Evolutionary conservation across 2,797 vertebrate genomes (phyloP).

Genomic region (Hephaestus fuliginosus): DNA sequence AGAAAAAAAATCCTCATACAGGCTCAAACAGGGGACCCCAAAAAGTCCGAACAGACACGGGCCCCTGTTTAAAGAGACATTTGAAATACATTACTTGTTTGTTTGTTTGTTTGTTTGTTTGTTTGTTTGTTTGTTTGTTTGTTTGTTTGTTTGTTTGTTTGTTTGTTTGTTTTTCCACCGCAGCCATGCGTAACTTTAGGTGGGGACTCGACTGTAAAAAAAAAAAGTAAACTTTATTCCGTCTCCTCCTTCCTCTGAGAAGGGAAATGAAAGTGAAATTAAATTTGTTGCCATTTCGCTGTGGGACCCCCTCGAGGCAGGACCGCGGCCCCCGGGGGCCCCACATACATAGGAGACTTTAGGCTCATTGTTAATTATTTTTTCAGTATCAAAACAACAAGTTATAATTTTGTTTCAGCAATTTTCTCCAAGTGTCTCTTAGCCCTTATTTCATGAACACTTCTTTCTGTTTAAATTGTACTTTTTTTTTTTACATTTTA

Average conservation of each 20-base stretch:
- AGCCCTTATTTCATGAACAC: neutral
- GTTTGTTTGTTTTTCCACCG: neutral
- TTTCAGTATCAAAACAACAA: neutral
- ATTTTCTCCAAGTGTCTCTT: neutral
- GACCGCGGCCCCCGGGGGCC: constrained; percentile 21
- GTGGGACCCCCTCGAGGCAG: constrained; percentile 30
- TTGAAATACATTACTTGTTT: constrained; percentile 23
- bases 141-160: neutral
- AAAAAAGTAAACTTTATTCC: neutral
- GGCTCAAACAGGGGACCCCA: constrained; percentile 33
- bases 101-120: neutral
- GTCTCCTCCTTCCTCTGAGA: neutral
- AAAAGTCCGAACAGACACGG: constrained; percentile 19
- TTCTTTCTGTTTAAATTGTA: neutral
- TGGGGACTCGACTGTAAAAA: constrained; percentile 8
- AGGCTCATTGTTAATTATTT: constrained; percentile 22
- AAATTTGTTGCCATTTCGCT: constrained; percentile 46
- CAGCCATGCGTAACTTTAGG: neutral
- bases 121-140: neutral
- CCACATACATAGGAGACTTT: neutral
- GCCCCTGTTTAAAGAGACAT: constrained; percentile 9
- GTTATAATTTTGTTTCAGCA: neutral
- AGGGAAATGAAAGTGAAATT: constrained; percentile 68
- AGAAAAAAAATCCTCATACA: constrained; percentile 16
- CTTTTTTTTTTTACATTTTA: neutral